Conservation (phyloP, 64 coral and sea anemone genomes). For the Orbicella faveolata region DNA sequence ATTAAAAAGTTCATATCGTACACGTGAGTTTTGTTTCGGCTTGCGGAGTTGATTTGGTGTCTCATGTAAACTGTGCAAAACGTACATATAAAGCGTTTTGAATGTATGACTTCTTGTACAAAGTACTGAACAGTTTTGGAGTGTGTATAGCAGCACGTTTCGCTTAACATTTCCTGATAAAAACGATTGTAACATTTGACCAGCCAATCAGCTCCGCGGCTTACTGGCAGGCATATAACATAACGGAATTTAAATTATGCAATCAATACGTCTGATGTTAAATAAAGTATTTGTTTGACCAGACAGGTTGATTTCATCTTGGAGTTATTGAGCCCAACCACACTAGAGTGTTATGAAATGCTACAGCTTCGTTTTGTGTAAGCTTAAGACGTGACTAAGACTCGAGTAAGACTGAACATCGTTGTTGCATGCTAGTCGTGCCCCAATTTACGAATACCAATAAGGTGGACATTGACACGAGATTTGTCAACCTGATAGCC, state of each 20-base stretch:
- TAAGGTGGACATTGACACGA: neutral
- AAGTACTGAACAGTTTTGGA: too few species aligned
- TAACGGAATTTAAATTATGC: neutral
- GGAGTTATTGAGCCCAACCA: neutral
- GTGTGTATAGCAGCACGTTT: neutral
- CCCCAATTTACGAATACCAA: neutral
- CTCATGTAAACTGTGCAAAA: neutral
- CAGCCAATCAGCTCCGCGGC: neutral
- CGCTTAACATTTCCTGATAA: neutral
- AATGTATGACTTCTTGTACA: too few species aligned
- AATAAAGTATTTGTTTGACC: neutral
- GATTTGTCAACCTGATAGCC: neutral
- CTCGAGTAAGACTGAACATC: too few species aligned
- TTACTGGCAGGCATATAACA: neutral
- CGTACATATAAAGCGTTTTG: too few species aligned
- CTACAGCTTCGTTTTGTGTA: neutral
- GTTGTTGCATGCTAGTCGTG: too few species aligned
- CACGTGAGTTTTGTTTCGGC: neutral
- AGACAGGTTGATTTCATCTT: neutral
- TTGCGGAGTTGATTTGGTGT: too few species aligned
- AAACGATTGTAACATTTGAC: neutral
- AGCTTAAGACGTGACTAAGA: too few species aligned
- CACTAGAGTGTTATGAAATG: neutral
- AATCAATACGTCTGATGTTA: neutral
- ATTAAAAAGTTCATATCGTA: neutral